phyloP scores from a whole-genome alignment of 2,113 vertebrate genomes.

The Hystrix cristata region DNA sequence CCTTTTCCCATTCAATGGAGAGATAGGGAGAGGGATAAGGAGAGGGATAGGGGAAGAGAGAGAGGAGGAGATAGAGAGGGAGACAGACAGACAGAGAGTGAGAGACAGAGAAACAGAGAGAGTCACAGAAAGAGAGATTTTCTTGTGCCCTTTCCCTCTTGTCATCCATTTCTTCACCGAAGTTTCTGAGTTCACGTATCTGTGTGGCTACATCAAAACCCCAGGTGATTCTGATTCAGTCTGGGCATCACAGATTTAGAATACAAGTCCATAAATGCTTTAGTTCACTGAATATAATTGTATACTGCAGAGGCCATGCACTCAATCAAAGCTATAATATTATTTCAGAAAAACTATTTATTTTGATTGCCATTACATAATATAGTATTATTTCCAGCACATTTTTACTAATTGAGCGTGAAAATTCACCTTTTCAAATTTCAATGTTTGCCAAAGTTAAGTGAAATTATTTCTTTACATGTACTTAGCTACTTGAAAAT shows the following conservation, averaged over 20 bases:
- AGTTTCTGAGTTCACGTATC: neutral
- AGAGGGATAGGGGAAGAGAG: too few relatives aligned
- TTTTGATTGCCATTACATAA: slow-evolving; percentile 53
- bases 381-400: slow-evolving; percentile 37
- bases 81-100: too few relatives aligned
- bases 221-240: neutral
- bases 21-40: too few relatives aligned
- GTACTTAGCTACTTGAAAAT: neutral
- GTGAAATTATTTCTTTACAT: slow-evolving; percentile 68
- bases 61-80: neutral
- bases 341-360: slow-evolving; percentile 18
- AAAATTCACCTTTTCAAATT: slow-evolving; percentile 61
- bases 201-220: neutral
- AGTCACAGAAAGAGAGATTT: neutral
- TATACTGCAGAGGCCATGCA: fast-evolving
- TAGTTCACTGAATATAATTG: neutral
- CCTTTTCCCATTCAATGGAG: neutral
- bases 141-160: neutral
- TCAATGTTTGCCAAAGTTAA: slow-evolving; percentile 75
- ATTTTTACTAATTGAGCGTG: slow-evolving; percentile 51
- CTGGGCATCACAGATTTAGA: neutral
- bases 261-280: fast-evolving
- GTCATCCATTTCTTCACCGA: neutral
- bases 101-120: neutral
- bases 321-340: neutral